Base-by-base conservation (phyloP, 2,797 vertebrate species). In the Mormyrus hasselquistii region DNA sequence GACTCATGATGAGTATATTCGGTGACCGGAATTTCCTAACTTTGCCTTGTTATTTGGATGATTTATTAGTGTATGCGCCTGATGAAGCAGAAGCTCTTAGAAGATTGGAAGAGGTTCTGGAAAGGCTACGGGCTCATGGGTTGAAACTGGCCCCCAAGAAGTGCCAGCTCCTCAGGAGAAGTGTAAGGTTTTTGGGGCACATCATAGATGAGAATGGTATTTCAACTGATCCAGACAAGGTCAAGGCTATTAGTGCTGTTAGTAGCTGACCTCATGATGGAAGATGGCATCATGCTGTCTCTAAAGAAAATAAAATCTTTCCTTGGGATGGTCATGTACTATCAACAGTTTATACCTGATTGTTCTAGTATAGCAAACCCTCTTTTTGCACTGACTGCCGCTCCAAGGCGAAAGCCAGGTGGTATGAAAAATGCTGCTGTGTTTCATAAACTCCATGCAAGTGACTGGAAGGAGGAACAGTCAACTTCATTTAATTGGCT, bases 281-380 rank as follows among this genome's bases (percentile, higher is more conserved):
- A 79, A 0, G 47, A 89, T 52, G 44, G 49, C 0, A 38, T 87
- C 19, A 87, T 38, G 0, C 90, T 65, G 0, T 90, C 73, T 8
- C 55, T 55, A 14, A 90, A 19, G 8, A 90, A 88, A 9, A 88
- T 89, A 14, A 88, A 87, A 25, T 85, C 22, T 4, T 91, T 90
- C 22, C 76, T 91, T 3, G 86, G 89, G 2, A 90, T 88, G 89
- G 47, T 91, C 6, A 86, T 86, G 25, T 90, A 86, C 59, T 90
- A 90, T 10, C 79, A 90, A 52, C 50, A 49, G 8, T 91, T 89
- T 19, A 91, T 90, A 4, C 38, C 38, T 0, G 57, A 85, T 1
- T 90, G 59, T 2, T 91, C 49, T 1, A 47, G 57, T 1, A 79
- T 91, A 22, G 86, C 88, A 0, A 90, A 88, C 12, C 88, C 88